Percentiles rank a stretch among this genome's conserved stretches.
phyloP scores from a whole-genome alignment of 2,113 vertebrate genomes.

The Cariama cristata region DNA sequence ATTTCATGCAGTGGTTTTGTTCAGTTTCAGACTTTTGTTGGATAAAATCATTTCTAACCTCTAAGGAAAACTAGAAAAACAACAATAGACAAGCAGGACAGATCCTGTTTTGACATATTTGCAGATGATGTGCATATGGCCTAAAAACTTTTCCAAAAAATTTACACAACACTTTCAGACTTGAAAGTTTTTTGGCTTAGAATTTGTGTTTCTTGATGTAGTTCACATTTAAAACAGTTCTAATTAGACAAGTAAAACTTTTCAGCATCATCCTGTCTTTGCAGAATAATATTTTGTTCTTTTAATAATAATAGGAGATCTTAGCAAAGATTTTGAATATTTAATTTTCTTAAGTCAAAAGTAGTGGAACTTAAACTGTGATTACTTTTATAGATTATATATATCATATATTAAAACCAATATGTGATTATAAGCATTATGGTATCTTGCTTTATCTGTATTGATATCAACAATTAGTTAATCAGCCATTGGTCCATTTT shows the following conservation, averaged over 20 bases:
- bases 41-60: not conserved
- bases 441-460: not conserved
- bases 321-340: not conserved
- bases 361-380: not conserved
- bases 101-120: slow-evolving; percentile 21
- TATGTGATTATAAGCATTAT: not conserved
- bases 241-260: not conserved
- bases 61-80: not conserved
- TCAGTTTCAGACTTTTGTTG: not conserved
- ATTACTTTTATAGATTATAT: not conserved
- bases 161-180: not conserved
- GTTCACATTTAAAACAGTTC: not conserved
- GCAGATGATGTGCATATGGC: not conserved
- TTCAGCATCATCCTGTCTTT: not conserved
- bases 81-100: not conserved
- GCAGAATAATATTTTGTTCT: not conserved
- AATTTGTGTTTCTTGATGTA: not conserved
- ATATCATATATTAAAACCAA: not conserved
- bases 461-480: not conserved
- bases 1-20: not conserved
- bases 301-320: not conserved
- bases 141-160: not conserved
- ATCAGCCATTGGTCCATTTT: not conserved
- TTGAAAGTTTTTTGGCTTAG: not conserved
- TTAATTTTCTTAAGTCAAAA: not conserved